Evolutionary conservation across 2,113 vertebrate species (phyloP).

Genomic region (Aptenodytes forsteri): DNA sequence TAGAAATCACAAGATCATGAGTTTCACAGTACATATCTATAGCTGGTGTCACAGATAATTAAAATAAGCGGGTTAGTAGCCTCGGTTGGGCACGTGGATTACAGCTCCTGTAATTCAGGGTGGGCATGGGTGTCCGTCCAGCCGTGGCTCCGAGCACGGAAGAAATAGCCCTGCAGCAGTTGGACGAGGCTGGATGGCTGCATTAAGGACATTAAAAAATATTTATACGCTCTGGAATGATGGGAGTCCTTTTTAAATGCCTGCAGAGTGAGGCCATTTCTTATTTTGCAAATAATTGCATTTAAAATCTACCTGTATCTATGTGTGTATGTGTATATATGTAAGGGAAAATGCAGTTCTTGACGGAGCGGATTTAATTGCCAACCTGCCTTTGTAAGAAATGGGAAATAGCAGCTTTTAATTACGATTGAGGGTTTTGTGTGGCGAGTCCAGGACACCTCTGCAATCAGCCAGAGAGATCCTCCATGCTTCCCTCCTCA

Average conservation of each 20-base stretch:
- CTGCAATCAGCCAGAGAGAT: neutral
- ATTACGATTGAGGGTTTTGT: neutral
- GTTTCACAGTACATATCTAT: neutral
- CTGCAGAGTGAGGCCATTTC: neutral
- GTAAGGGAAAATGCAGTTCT: neutral
- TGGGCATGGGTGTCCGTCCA: neutral
- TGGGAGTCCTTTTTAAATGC: neutral
- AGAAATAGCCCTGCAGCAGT: neutral
- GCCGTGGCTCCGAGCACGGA: neutral
- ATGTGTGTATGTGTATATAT: rapidly evolving
- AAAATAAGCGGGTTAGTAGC: neutral
- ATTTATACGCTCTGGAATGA: neutral
- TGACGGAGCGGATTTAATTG: neutral
- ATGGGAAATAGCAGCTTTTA: slow-evolving; percentile 6
- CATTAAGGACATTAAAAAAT: neutral
- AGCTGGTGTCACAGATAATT: slow-evolving; percentile 18
- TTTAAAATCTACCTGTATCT: neutral
- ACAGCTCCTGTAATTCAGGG: neutral
- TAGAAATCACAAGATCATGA: neutral
- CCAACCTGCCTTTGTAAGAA: neutral
- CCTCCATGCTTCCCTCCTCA: neutral
- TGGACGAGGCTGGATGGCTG: neutral
- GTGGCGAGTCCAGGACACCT: neutral
- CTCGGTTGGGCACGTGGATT: neutral
- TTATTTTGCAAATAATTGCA: neutral